A percentile compares a stretch with the other conserved stretches of the same genome.
phyloP scores from a whole-genome alignment of 2,797 vertebrate species.

The Pygocentrus nattereri region DNA sequence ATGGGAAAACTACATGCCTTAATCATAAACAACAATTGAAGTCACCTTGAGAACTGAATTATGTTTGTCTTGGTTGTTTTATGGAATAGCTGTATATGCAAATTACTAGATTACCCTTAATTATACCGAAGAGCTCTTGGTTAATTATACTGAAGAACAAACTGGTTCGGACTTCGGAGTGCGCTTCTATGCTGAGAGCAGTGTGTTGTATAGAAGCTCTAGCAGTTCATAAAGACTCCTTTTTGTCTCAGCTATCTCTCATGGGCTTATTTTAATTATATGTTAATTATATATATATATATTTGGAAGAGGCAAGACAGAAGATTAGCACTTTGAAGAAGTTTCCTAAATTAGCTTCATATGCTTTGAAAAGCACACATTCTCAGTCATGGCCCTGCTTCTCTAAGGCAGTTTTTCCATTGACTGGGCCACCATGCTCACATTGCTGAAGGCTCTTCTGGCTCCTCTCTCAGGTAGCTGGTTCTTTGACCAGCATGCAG shows the following conservation, averaged over 20 bases:
- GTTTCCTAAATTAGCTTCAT: neutral
- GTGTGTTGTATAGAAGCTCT: too few species aligned
- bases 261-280: neutral
- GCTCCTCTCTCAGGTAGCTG: conserved; percentile 75
- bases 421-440: neutral
- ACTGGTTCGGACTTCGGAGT: neutral
- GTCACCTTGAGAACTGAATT: neutral
- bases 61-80: too few species aligned
- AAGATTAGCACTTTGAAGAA: neutral
- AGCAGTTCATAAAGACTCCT: too few species aligned
- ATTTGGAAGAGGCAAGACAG: neutral
- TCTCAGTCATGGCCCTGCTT: too few species aligned
- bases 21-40: neutral
- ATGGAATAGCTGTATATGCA: neutral
- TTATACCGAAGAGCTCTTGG: neutral
- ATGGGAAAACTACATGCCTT: neutral
- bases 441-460: neutral
- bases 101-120: neutral
- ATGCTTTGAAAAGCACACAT: neutral
- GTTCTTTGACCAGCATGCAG: conserved; percentile 79
- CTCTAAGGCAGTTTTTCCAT: neutral
- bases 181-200: neutral
- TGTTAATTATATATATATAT: neutral
- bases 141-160: neutral
- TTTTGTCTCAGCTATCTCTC: too few species aligned